Conservation (phyloP, 1,140 invertebrate species). For the Drosophila kanapiae region DNA sequence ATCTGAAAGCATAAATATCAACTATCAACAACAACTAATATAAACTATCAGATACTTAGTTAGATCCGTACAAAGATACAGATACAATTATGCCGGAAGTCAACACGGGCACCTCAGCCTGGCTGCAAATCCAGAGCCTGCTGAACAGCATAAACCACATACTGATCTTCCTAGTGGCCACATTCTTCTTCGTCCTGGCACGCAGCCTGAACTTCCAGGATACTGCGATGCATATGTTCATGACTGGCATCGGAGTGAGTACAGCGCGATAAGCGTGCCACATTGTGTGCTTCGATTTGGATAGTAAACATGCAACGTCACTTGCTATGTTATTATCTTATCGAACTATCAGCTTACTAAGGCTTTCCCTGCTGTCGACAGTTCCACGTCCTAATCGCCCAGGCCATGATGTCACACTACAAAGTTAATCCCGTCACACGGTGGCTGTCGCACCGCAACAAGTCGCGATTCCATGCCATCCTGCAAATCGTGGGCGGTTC, state of each 20-base stretch:
- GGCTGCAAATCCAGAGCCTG: constrained; percentile 73
- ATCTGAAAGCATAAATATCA: constrained; percentile 15
- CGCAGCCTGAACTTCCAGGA: constrained; percentile 70
- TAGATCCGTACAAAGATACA: background rate
- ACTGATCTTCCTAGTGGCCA: constrained; percentile 69
- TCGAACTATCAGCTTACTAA: constrained; percentile 4
- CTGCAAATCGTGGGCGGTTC: constrained; percentile 70
- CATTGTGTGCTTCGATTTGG: constrained; percentile 16
- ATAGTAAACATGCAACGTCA: constrained; percentile 31
- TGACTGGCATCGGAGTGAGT: constrained; percentile 73
- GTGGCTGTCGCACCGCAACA: constrained; percentile 75
- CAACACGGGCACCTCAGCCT: constrained; percentile 21
- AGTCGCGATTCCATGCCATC: constrained; percentile 74
- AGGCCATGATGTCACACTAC: constrained; percentile 82
- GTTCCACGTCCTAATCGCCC: constrained; percentile 76
- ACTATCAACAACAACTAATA: too few relatives aligned
- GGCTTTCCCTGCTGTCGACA: constrained; percentile 19
- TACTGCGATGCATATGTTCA: constrained; percentile 81
- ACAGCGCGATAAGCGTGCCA: background rate
- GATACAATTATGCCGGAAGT: constrained; percentile 44
- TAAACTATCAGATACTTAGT: constrained; percentile 8
- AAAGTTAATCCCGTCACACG: constrained; percentile 74
- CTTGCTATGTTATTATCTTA: constrained; percentile 39
- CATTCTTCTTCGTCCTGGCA: constrained; percentile 72
- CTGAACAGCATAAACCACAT: constrained; percentile 80